Base-by-base conservation (phyloP, 2,113 vertebrate species). In the Dolichallabes microphthalmus region DNA sequence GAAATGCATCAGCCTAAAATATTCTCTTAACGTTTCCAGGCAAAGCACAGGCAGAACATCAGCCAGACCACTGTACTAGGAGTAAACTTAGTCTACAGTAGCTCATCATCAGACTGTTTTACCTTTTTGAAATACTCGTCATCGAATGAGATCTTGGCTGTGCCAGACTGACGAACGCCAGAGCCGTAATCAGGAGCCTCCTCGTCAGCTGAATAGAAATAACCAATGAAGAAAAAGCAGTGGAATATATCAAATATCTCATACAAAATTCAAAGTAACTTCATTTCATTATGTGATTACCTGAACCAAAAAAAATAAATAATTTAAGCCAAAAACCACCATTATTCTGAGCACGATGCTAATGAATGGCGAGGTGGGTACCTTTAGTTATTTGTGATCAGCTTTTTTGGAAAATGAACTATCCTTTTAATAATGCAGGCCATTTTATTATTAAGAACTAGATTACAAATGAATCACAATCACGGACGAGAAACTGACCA, bases 151-250 rank as follows among this genome's bases (percentile, higher is more conserved):
- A 99, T 99, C 91, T 99, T 99, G 87, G 98, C 98, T 0, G 97
- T 99, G 88, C 98, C 98, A 4, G 98, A 99, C 93, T 99, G 98
- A 82, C 98, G 95, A 78, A 99, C 96, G 71, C 98, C 98, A 79
- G 98, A 99, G 32, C 98, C 98, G 83, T 99, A 99, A 94, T 99
- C 98, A 78, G 98, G 98, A 69, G 98, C 98, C 91, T 99, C 98
- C 89, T 99, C 98, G 63, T 99, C 98, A 88, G 95, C 98, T 99
- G 86, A 84, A 45, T 58, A 0, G 14, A 77, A 50, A 64, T 4
- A 45, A 61, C 30, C 45, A 79, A 55, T 53, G 25, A 61, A 86
- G 19, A 15, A 82, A 52, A 39, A 55, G 58, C n/a, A 78, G 1
- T 7, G 27, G 17, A n/a, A 4, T 45, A 45, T 45, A 45, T 45